Evolutionary conservation across 2,113 vertebrate genomes (phyloP), one percentile per base, ranked within the genome.

Genomic region (Upupa epops): DNA sequence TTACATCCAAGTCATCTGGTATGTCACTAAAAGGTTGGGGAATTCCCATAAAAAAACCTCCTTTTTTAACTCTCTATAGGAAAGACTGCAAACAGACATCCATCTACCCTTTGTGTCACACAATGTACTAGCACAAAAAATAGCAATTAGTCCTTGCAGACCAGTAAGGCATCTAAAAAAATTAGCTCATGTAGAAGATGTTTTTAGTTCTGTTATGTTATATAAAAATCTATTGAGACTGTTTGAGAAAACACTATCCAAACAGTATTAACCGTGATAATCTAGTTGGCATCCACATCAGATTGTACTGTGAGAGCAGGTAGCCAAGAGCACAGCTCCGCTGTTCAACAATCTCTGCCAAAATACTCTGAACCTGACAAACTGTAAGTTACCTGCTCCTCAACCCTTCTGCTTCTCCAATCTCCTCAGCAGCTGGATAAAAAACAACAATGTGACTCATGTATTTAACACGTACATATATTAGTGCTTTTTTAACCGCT

Each of bases 381-480:
- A 29, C 28, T 6, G 58, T 12, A 69, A 89, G 75, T 37, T 88
- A 89, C 71, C 86, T 92, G 86, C 56, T 76, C 63, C 78, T 58
- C 74, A 69, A 13, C 9, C 77, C 37, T 84, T 70, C 59, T 80
- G 84, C 60, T 73, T 34, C 59, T 29, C 45, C 76, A 15, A 5
- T 42, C 40, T 64, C 81, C n/a, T 11, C 48, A 26, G 3, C 0
- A 49, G 46, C 58, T 42, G 5, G 16, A 75, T 54, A 9, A 72
- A 75, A 64, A 54, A 21, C 5, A 49, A 42, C 0, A 24, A 3
- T 1, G 7, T 20, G 32, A 83, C 65, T 71, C 70, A 8, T 1
- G 9, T 18, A 37, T 42, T 74, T 15, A 58, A 5, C 10, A 34
- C 0, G 0, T 21, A 29, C 40, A 65, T 58, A 11, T 11, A 77